A percentile compares a stretch with the other conserved stretches of the same genome.
These are phyloP conservation scores for Hyperoplus immaculatus DNA, from an alignment of 2,797 vertebrate species.

Conservation along the genomic window DNA sequence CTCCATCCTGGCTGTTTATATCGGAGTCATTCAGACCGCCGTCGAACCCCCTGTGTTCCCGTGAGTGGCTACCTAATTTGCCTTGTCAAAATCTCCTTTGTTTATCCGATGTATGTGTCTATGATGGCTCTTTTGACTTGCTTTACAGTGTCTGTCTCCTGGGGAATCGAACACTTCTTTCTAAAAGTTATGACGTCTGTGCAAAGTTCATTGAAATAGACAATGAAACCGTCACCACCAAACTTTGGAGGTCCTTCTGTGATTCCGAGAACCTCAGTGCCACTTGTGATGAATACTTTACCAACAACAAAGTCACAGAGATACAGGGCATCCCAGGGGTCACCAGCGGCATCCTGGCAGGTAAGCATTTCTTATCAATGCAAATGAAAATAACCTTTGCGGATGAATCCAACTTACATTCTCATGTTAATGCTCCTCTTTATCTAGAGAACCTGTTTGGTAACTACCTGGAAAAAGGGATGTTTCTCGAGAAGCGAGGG, in stretches of 20 bases:
- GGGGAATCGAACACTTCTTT: constrained; percentile 94
- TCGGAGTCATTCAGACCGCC: constrained; percentile 95
- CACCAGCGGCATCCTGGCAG: constrained; percentile 94
- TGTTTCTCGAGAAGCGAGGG: constrained; percentile 90
- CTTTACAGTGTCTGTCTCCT: constrained; percentile 92
- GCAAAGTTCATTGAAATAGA: constrained; percentile 92
- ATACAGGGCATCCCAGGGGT: constrained; percentile 96
- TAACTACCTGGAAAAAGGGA: constrained; percentile 91
- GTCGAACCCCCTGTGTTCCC: constrained; percentile 95
- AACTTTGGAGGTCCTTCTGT: constrained; percentile 96
- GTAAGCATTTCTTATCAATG: constrained; percentile 70
- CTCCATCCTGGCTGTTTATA: constrained; percentile 96
- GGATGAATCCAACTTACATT: not conserved
- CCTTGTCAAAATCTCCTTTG: not conserved
- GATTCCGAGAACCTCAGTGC: constrained; percentile 94
- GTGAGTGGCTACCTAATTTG: constrained; percentile 74
- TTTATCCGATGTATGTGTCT: not conserved
- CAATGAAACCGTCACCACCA: constrained; percentile 93
- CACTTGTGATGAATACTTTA: constrained; percentile 96
- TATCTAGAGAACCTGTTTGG: constrained; percentile 94
- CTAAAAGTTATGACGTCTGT: constrained; percentile 92
- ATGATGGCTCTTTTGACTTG: not conserved
- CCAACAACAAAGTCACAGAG: constrained; percentile 92
- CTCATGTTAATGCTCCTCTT: not conserved
- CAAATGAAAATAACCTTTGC: not conserved